These are phyloP conservation scores for Caenorhabditis parvicauda DNA, from an alignment of 2,888 invertebrate species.

Conservation along the genomic window DNA sequence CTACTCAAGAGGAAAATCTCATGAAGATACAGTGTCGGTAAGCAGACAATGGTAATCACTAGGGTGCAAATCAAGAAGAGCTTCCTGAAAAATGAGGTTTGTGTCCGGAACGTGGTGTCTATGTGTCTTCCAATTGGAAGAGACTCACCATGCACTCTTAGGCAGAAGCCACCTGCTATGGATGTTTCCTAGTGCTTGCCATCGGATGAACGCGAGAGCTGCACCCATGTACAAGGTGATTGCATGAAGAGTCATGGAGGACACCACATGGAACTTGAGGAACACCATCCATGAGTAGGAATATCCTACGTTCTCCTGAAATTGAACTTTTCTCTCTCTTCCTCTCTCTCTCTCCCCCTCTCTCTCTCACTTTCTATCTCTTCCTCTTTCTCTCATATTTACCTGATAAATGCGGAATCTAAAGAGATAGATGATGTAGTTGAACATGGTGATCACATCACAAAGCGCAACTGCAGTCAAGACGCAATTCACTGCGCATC, in stretches of 20 bases:
- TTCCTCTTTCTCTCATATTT: neutral
- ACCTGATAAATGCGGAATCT: conserved; percentile 48
- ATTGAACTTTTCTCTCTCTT: neutral
- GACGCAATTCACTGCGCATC: conserved; percentile 51
- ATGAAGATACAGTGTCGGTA: conserved; percentile 39
- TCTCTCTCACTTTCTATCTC: neutral
- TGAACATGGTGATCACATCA: conserved; percentile 49
- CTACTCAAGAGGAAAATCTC: conserved; percentile 21
- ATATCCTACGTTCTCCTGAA: conserved; percentile 33
- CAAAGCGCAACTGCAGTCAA: conserved; percentile 49
- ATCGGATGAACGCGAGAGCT: conserved; percentile 47
- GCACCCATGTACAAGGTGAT: conserved; percentile 52
- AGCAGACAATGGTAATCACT: conserved; percentile 34
- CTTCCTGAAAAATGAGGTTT: conserved; percentile 25
- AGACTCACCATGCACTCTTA: conserved; percentile 37
- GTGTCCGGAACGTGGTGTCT: neutral
- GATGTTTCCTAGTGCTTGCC: conserved; percentile 47
- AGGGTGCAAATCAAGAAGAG: conserved; percentile 35
- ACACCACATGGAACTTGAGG: conserved; percentile 44
- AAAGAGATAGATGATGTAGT: conserved; percentile 43
- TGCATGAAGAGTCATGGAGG: conserved; percentile 49
- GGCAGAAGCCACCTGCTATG: conserved; percentile 50
- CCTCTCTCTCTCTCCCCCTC: too few relatives aligned
- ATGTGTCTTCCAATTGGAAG: neutral
- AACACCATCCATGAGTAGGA: conserved; percentile 39